These are phyloP conservation scores for Palythoa heliodiscus DNA, from an alignment of 92 coral and sea anemone species.

Conservation along the genomic window DNA sequence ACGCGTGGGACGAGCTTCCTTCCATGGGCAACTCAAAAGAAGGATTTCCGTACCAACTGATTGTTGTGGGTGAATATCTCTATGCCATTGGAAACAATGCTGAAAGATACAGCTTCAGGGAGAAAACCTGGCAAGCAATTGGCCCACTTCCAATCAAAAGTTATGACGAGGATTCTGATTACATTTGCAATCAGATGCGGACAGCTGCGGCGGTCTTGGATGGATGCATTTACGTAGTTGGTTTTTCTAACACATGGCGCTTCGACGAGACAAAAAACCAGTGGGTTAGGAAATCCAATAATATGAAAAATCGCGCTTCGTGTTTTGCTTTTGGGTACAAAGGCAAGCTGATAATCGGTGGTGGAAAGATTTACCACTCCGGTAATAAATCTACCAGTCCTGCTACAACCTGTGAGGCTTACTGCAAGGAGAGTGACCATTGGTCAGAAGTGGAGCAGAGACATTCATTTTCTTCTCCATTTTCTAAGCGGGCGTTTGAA, in stretches of 20 bases:
- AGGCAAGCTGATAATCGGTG: background rate
- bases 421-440: slow-evolving; percentile 4
- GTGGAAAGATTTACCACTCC: background rate
- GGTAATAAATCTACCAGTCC: accelerated
- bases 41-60: background rate
- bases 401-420: background rate
- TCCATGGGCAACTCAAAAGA: background rate
- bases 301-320: background rate
- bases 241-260: background rate
- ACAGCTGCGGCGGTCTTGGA: too few species aligned
- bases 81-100: too few species aligned
- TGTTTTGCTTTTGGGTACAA: background rate
- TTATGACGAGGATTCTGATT: too few species aligned
- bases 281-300: background rate
- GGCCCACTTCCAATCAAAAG: too few species aligned
- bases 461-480: background rate
- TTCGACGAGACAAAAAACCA: background rate
- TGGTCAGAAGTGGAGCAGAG: background rate
- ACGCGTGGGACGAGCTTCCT: too few species aligned
- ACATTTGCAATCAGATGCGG: too few species aligned
- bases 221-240: background rate
- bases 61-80: too few species aligned
- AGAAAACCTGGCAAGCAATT: too few species aligned
- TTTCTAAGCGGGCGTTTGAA: background rate
- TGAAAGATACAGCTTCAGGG: too few species aligned